Evolutionary conservation across 1,140 invertebrate species (phyloP).

Genomic region (Rhagoletis pomonella): DNA sequence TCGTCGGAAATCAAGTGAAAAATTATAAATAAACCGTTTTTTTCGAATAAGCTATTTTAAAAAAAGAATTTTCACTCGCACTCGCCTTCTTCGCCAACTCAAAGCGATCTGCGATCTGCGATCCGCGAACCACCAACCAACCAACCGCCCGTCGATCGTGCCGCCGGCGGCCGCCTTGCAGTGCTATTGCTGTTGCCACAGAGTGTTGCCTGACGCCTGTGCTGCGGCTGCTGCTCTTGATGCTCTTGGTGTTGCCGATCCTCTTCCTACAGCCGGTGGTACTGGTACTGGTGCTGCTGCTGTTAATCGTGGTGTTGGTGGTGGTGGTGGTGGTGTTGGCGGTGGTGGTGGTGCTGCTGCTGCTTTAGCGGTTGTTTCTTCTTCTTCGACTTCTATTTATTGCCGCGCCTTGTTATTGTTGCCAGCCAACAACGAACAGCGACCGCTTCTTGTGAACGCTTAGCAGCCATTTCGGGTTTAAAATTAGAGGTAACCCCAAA

Average conservation of each 20-base stretch:
- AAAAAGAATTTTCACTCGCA: conserved; percentile 24
- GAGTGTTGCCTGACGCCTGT: conserved; percentile 42
- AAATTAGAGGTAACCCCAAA: conserved; percentile 60
- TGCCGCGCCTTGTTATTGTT: conserved; percentile 5
- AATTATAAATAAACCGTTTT: conserved; percentile 52
- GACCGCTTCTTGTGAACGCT: conserved; percentile 49
- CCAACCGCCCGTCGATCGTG: background rate
- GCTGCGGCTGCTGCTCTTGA: background rate
- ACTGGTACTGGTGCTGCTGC: background rate
- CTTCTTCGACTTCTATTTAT: conserved; percentile 39
- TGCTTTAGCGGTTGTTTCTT: background rate
- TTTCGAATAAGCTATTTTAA: conserved; percentile 53
- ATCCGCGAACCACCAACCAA: background rate
- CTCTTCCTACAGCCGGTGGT: background rate
- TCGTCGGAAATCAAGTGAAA: conserved; percentile 52
- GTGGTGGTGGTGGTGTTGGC: conserved; percentile 38
- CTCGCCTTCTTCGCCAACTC: conserved; percentile 6
- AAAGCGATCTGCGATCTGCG: background rate
- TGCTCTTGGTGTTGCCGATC: background rate
- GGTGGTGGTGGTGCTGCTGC: background rate
- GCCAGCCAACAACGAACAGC: background rate
- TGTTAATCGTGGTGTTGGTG: conserved; percentile 9
- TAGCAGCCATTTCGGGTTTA: conserved; percentile 55
- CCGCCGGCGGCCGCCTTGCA: background rate
- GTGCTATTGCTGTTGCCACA: conserved; percentile 40